These are phyloP conservation scores for Matsumyia berberina DNA, from an alignment of 2,888 invertebrate genomes.

Conservation along the genomic window DNA sequence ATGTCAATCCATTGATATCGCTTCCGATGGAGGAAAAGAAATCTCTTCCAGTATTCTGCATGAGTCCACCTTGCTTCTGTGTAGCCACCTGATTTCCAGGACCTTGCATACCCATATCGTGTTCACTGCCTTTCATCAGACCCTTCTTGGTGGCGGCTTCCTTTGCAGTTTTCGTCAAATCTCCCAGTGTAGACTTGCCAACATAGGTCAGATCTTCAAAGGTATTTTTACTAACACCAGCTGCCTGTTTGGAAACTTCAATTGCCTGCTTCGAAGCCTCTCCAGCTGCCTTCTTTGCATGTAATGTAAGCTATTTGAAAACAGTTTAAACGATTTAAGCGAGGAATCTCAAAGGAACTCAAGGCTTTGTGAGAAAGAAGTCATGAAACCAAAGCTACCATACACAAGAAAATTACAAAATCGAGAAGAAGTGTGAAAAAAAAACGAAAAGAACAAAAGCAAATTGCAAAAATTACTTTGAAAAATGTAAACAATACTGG, in stretches of 20 bases:
- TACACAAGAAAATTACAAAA: not conserved
- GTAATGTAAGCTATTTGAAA: slow-evolving; percentile 89
- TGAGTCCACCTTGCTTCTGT: slow-evolving; percentile 81
- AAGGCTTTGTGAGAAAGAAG: not conserved
- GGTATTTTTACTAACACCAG: slow-evolving; percentile 94
- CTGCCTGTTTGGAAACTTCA: slow-evolving; percentile 94
- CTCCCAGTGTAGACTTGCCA: slow-evolving; percentile 94
- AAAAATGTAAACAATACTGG: not conserved
- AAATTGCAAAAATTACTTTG: slow-evolving; percentile 16
- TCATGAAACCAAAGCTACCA: slow-evolving; percentile 3
- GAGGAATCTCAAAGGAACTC: not conserved
- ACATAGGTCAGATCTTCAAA: slow-evolving; percentile 95
- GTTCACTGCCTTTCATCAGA: slow-evolving; percentile 88
- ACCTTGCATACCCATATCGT: slow-evolving; percentile 64
- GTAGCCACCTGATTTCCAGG: slow-evolving; percentile 81
- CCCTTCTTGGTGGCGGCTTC: slow-evolving; percentile 93
- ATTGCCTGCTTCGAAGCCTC: slow-evolving; percentile 93
- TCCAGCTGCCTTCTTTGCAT: slow-evolving; percentile 94
- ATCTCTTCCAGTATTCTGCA: slow-evolving; percentile 90
- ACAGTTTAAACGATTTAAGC: not conserved
- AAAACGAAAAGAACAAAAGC: slow-evolving; percentile 16
- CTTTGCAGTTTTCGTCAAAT: slow-evolving; percentile 95
- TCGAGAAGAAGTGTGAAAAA: not conserved
- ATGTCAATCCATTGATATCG: slow-evolving; percentile 96
- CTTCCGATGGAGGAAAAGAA: slow-evolving; percentile 96